Evolutionary conservation across 2,888 invertebrate species (phyloP).

Genomic region (Idaea straminata): DNA sequence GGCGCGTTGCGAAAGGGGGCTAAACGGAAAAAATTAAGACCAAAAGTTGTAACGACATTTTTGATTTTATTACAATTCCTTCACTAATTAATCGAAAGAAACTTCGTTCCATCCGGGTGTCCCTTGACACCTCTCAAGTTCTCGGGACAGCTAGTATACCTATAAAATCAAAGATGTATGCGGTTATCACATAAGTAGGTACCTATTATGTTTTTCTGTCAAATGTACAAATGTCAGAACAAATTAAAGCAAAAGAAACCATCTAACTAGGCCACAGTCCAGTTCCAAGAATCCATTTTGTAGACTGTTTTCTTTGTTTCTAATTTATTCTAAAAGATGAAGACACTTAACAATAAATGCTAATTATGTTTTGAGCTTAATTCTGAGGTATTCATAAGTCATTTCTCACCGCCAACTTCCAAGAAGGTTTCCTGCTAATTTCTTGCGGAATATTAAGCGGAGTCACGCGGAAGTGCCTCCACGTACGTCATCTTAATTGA

Average conservation of each 20-base stretch:
- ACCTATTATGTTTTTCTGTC: background rate
- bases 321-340: constrained; percentile 58
- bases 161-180: too few relatives aligned
- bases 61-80: too few relatives aligned
- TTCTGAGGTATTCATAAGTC: constrained; percentile 71
- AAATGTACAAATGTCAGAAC: background rate
- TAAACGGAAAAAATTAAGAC: too few relatives aligned
- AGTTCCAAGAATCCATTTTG: background rate
- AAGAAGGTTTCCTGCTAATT: constrained; percentile 27
- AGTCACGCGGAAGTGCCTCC: constrained; percentile 39
- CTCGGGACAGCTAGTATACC: too few relatives aligned
- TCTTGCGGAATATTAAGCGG: constrained; percentile 47
- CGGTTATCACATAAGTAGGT: background rate
- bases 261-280: background rate
- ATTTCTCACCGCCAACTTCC: constrained; percentile 54
- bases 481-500: constrained; percentile 40
- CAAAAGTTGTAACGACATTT: too few relatives aligned
- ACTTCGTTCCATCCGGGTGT: too few relatives aligned
- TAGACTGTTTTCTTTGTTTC: constrained; percentile 19
- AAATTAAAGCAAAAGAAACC: background rate
- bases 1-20: too few relatives aligned
- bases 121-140: too few relatives aligned
- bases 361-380: constrained; percentile 67
- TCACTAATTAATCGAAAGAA: too few relatives aligned
- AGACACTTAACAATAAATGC: constrained; percentile 36